A percentile compares a stretch with the other conserved stretches of the same genome.
Conservation (phyloP, 2,113 vertebrate species). For the Anhinga anhinga region DNA sequence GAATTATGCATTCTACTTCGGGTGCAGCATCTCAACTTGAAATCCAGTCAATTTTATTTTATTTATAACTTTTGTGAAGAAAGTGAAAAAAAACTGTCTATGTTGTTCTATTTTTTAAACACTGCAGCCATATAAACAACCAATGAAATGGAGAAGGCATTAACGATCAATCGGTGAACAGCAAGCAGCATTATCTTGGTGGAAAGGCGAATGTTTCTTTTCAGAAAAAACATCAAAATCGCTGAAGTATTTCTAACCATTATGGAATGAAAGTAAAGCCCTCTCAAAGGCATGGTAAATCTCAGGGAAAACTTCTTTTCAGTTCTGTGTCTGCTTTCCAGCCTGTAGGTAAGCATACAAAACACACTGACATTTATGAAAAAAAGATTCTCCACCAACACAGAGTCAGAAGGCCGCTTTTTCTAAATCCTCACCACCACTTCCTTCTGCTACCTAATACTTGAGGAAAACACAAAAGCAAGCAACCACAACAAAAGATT, state of each 20-base stretch:
- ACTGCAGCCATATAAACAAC: neutral
- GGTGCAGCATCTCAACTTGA: neutral
- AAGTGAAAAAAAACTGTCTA: neutral
- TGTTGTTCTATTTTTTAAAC: neutral
- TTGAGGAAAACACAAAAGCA: neutral
- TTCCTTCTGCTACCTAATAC: neutral
- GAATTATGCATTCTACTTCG: neutral
- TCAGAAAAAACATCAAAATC: neutral
- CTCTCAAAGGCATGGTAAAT: neutral
- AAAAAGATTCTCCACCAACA: neutral
- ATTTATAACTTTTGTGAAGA: neutral
- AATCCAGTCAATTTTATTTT: neutral
- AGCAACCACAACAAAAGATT: neutral
- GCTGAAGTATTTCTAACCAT: neutral
- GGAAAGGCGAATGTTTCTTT: neutral
- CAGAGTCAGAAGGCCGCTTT: neutral
- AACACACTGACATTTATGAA: neutral
- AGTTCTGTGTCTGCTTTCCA: neutral
- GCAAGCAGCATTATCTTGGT: neutral
- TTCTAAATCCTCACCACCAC: neutral
- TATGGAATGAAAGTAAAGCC: neutral
- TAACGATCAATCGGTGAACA: neutral
- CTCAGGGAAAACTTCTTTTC: neutral
- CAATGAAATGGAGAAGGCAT: neutral
- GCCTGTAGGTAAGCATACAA: neutral